Conservation (phyloP, 2,888 invertebrate genomes). For the Brenthis ino region DNA sequence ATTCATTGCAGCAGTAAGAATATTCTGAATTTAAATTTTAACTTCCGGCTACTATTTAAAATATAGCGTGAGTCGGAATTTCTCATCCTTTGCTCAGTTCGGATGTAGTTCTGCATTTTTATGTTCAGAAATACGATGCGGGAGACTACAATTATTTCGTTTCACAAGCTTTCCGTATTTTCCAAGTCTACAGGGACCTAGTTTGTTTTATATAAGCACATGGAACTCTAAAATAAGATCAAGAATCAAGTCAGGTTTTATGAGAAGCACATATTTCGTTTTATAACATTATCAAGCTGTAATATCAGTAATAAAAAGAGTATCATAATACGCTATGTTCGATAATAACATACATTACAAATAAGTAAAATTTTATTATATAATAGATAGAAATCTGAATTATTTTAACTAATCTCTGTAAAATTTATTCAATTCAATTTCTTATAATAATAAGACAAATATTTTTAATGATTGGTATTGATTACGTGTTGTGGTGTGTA, state of each 20-base stretch:
- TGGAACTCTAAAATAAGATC: slow-evolving; percentile 28
- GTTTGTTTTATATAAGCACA: slow-evolving; percentile 3
- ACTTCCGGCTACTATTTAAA: not conserved
- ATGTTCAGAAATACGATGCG: not conserved
- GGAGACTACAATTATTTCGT: not conserved
- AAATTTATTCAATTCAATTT: too few relatives aligned
- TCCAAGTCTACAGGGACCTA: not conserved
- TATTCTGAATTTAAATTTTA: not conserved
- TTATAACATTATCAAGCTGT: slow-evolving; percentile 35
- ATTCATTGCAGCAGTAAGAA: too few relatives aligned
- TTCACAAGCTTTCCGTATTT: not conserved
- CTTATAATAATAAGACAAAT: too few relatives aligned
- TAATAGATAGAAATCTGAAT: too few relatives aligned
- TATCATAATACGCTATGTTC: slow-evolving; percentile 28
- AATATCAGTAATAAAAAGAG: slow-evolving; percentile 35
- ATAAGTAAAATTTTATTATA: too few relatives aligned
- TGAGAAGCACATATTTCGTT: slow-evolving; percentile 31
- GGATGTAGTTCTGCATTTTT: not conserved
- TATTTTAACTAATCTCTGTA: too few relatives aligned
- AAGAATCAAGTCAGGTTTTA: slow-evolving; percentile 37
- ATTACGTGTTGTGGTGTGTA: too few relatives aligned
- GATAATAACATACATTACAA: not conserved
- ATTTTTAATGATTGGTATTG: too few relatives aligned
- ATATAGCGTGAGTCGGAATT: not conserved
- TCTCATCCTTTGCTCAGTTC: not conserved